Conservation (phyloP, 2,888 invertebrate species). For the Agapostemon virescens region DNA sequence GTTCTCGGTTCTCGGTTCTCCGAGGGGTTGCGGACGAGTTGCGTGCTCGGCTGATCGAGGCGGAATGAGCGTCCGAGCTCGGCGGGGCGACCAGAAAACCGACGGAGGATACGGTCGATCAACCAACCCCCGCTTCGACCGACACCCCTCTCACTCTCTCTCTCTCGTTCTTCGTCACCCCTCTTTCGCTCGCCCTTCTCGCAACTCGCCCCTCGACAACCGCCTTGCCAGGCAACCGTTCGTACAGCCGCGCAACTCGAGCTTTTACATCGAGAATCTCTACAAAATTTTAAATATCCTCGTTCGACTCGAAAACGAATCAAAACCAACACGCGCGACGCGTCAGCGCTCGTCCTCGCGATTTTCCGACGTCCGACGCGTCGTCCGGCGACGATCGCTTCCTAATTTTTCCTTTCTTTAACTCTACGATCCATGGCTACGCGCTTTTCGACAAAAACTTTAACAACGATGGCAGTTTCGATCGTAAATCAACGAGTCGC, state of each 20-base stretch:
- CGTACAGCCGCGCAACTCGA: slow-evolving; percentile 5
- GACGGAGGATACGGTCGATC: slow-evolving; percentile 67
- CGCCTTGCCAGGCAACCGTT: not conserved
- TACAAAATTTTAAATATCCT: not conserved
- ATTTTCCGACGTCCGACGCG: not conserved
- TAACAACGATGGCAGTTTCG: not conserved
- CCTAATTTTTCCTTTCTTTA: not conserved
- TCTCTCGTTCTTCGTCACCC: slow-evolving; percentile 37
- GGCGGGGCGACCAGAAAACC: slow-evolving; percentile 66
- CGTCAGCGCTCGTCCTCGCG: not conserved
- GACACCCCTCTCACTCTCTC: not conserved
- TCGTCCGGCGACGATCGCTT: not conserved
- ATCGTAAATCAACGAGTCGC: not conserved
- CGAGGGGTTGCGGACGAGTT: slow-evolving; percentile 40
- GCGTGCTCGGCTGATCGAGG: slow-evolving; percentile 56
- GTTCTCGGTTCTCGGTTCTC: not conserved
- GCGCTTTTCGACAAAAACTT: not conserved
- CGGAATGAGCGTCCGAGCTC: slow-evolving; percentile 67
- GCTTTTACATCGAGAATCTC: not conserved
- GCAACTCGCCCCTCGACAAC: not conserved
- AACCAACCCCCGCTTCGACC: slow-evolving; percentile 62
- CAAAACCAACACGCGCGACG: no score
- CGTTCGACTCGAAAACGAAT: not conserved
- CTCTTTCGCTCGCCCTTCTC: not conserved
- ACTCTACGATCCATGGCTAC: not conserved